Evolutionary conservation across 2,797 vertebrate genomes (phyloP), one percentile per base, ranked within the genome.

Genomic region (Prionace glauca): DNA sequence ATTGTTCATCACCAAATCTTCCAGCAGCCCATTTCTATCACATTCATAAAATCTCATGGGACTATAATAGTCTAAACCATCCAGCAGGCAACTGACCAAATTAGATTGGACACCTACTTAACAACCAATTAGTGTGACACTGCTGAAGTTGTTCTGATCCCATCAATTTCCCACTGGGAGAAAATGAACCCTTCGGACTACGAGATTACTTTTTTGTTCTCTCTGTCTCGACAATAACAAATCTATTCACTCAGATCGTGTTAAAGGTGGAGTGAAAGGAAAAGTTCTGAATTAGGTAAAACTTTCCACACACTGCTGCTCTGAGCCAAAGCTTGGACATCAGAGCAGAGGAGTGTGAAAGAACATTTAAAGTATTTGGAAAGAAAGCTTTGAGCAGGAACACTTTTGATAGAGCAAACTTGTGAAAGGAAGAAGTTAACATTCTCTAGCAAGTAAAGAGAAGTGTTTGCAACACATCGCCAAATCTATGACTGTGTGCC

Each of bases 1-100:
- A 98, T 97, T 98, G 96, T 98, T 98, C 96, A 98, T 98, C 96
- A 99, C 98, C 97, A 98, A 97, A 97, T 99, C 98, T 97, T 99
- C 99, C 97, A 98, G 96, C 97, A 98, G 97, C 95, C 98, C 98
- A 97, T 98, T 98, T 97, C 98, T 98, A 98, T 96, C 97, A 97
- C 98, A 98, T 99, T 98, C 97, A 98, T 97, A 97, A 97, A 97
- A 96, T 96, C 96, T 97, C 98, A 97, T 12, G 36, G 79, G 96
- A 95, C 96, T 96, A 96, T 60, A 26, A 74, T 97, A 97, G 96
- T 97, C 97, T 96, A 96, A 96, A 96, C 96, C 87, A 60, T 32
- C 50, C 87, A 32, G 11, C 24, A 96, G 96, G 95, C 95, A 96
- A 95, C 71, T 96, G 96, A 74, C 22, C 1, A 26, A 24, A 72